Conservation (phyloP, 2,888 invertebrate species). For the Tiphia femorata region DNA sequence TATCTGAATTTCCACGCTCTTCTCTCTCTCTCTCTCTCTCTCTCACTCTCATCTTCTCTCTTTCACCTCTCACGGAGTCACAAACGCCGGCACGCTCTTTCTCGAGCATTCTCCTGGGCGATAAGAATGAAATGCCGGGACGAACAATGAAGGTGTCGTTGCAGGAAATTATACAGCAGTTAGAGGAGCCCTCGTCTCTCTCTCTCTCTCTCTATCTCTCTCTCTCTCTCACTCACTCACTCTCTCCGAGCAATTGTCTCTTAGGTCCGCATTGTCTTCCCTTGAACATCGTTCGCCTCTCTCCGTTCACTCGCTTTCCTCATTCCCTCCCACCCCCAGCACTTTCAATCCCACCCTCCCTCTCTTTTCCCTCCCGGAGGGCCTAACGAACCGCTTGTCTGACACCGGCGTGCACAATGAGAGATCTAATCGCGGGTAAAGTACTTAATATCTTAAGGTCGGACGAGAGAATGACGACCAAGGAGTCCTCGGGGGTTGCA, state of each 20-base stretch:
- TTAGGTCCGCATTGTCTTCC: constrained; percentile 60
- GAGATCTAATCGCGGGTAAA: constrained; percentile 69
- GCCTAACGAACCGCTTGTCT: constrained; percentile 64
- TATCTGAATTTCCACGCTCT: no score
- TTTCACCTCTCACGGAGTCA: neutral
- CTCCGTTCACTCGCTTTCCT: constrained; percentile 21
- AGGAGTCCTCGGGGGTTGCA: constrained; percentile 14
- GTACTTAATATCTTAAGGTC: constrained; percentile 69
- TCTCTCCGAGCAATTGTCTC: constrained; percentile 64
- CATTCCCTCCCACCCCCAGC: constrained; percentile 9
- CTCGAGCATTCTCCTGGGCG: constrained; percentile 27
- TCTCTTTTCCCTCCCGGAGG: constrained; percentile 29
- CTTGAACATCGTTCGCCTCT: constrained; percentile 32
- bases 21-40: neutral
- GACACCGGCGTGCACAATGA: constrained; percentile 66
- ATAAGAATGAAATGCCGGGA: constrained; percentile 66
- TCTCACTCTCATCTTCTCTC: constrained; percentile 20
- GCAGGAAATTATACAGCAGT: constrained; percentile 70
- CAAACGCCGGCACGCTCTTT: neutral
- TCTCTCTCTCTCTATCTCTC: constrained; percentile 13
- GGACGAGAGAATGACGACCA: constrained; percentile 40
- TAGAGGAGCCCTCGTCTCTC: constrained; percentile 62
- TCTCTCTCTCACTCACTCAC: constrained; percentile 15
- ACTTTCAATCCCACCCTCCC: constrained; percentile 17
- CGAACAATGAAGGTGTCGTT: constrained; percentile 69